A percentile compares a stretch with the other conserved stretches of the same genome.
Evolutionary conservation across 2,113 vertebrate species (phyloP).

Genomic region (Centropus unirufus): DNA sequence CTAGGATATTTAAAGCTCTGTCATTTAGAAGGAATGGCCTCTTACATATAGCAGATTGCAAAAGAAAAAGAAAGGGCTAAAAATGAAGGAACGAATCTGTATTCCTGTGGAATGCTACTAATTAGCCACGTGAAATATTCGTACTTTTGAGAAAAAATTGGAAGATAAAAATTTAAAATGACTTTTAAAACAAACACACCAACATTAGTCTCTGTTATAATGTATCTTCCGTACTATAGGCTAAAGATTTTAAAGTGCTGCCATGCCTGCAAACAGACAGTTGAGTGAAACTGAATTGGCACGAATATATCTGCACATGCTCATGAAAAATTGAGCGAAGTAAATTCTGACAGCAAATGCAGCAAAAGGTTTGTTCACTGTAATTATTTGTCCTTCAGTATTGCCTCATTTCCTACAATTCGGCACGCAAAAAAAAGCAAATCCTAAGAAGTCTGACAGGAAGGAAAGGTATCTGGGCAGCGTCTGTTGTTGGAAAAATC

Average conservation of each 20-base stretch:
- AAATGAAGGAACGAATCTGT: background rate
- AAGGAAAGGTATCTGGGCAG: background rate
- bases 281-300: conserved; percentile 38
- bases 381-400: conserved; percentile 46
- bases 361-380: conserved; percentile 41
- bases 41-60: background rate
- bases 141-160: background rate
- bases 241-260: conserved; percentile 19
- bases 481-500: conserved; percentile 7
- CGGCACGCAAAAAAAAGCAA: background rate
- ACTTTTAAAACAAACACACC: background rate
- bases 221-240: background rate
- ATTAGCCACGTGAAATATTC: background rate
- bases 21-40: background rate
- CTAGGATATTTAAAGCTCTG: background rate
- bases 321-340: conserved; percentile 57
- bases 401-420: background rate
- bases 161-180: background rate
- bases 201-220: background rate
- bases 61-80: background rate
- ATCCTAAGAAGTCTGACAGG: background rate
- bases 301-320: conserved; percentile 43
- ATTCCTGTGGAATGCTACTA: background rate
- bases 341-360: conserved; percentile 36
- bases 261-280: conserved; percentile 26